Percentiles rank a stretch among this genome's conserved stretches.
These are phyloP conservation scores for Lydus trimaculatus DNA, from an alignment of 2,888 invertebrate species.

Conservation along the genomic window DNA sequence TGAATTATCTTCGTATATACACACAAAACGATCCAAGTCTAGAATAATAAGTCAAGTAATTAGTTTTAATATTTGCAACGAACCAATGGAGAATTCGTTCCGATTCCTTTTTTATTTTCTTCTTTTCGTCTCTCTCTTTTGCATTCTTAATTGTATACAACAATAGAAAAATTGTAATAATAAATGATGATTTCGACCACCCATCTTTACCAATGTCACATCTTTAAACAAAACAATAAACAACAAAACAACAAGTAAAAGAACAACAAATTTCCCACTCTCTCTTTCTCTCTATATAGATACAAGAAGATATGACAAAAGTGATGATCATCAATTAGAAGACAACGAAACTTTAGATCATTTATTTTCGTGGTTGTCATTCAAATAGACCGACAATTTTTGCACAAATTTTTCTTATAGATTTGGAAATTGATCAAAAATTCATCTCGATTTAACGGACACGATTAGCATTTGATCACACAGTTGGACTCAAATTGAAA, in stretches of 20 bases:
- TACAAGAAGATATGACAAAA: constrained; percentile 58
- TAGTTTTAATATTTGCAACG: constrained; percentile 21
- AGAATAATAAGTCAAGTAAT: constrained; percentile 32
- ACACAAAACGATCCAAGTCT: constrained; percentile 27
- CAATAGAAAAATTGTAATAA: not conserved
- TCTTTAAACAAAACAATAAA: constrained; percentile 24
- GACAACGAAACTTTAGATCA: constrained; percentile 55
- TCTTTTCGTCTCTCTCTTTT: constrained; percentile 6
- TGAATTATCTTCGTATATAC: constrained; percentile 32
- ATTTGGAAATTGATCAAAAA: too few species aligned
- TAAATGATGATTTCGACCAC: constrained; percentile 37
- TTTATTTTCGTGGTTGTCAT: constrained; percentile 49
- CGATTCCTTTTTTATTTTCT: not conserved
- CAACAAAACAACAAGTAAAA: constrained; percentile 12
- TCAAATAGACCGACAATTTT: too few species aligned
- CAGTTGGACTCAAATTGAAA: constrained; percentile 16
- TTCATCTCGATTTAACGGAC: too few species aligned
- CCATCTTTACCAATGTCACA: constrained; percentile 41
- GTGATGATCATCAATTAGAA: constrained; percentile 58
- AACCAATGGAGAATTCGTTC: constrained; percentile 14
- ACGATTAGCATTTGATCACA: constrained; percentile 22
- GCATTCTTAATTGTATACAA: too few species aligned
- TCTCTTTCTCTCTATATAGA: too few species aligned
- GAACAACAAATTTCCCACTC: constrained; percentile 53
- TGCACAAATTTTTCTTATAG: too few species aligned